Evolutionary conservation across 2,797 vertebrate species (phyloP).

Genomic region (Takifugu ocellatus): DNA sequence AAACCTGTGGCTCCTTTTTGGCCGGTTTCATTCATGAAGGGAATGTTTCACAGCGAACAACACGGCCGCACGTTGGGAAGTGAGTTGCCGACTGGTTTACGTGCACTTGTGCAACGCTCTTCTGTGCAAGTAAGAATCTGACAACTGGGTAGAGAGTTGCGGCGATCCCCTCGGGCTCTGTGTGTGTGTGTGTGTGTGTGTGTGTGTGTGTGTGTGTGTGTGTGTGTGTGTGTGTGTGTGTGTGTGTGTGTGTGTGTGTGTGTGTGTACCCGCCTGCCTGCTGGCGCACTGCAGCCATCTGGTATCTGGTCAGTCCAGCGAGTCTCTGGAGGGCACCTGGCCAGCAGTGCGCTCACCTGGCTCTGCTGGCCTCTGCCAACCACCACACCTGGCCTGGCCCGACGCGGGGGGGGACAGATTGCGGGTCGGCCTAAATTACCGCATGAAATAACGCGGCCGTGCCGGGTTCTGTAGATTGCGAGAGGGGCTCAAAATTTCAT

Average conservation of each 20-base stretch:
- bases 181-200: slow-evolving; percentile 11
- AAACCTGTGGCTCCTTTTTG: neutral
- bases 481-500: slow-evolving; percentile 4
- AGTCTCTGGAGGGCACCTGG: slow-evolving; percentile 71
- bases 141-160: slow-evolving; percentile 51
- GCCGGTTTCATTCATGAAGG: neutral
- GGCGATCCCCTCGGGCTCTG: slow-evolving; percentile 33
- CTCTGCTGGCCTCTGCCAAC: slow-evolving; percentile 55
- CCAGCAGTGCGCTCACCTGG: slow-evolving; percentile 73
- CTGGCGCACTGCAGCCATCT: slow-evolving; percentile 62
- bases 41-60: no score
- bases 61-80: neutral
- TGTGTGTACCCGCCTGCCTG: slow-evolving; percentile 33
- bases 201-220: slow-evolving; percentile 20
- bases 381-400: slow-evolving; percentile 60
- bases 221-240: slow-evolving; percentile 15
- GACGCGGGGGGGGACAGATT: slow-evolving; percentile 17
- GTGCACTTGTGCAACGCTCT: slow-evolving; percentile 48
- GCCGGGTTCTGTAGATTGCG: neutral
- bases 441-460: slow-evolving; percentile 22
- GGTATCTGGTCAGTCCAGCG: slow-evolving; percentile 65
- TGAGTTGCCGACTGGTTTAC: slow-evolving; percentile 29
- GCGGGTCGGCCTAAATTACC: slow-evolving; percentile 9
- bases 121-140: slow-evolving; percentile 51
- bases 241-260: slow-evolving; percentile 20